Evolutionary conservation across 1,140 invertebrate species (phyloP), one percentile per base, ranked within the genome.

Genomic region (Meteorus sp.): DNA sequence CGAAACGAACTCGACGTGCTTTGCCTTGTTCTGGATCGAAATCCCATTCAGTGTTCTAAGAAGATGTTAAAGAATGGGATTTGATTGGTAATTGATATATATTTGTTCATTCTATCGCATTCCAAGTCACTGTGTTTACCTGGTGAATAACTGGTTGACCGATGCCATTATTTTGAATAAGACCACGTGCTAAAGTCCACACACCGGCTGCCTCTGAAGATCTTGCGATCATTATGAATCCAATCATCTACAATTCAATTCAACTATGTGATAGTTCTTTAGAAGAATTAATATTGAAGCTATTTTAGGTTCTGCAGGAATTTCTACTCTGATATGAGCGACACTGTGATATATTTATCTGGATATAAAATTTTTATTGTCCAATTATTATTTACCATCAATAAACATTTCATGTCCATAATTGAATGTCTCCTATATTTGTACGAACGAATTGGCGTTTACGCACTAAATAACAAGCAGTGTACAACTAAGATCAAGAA

Each of bases 11-110:
- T 43, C 71, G 64, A 43, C 74, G 71, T 27, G 69, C 56, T 33
- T 71, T 66, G 22, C 75, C 75, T 9, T 66, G 47, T 8, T 77
- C 67, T 43, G 77, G 76, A 61, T 78, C 51, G n/a, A 79, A 70
- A 33, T 77, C 37, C 77, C 76, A 79, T 13, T 70, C 47, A 1
- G 75, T 75, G 63, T 61, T 57, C 77, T 79, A 15, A 5, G 37
- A 47, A 57, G 13, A 47, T 33, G 6, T 29, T 15, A 22, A 45
- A 37, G 15, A 22, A 37, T 22, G 13, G 1, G 8, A 9, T 33
- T 37, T 8, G 7, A 48, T 29, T 27, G 27, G 19, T 27, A 25
- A 48, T 6, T 6, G 6, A 17, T n/a, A n/a, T n/a, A n/a, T n/a
- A n/a, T n/a, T n/a, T n/a, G n/a, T n/a, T n/a, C n/a, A n/a, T n/a